Base-by-base conservation (phyloP, 2,888 invertebrate species). In the Acronicta aceris region DNA sequence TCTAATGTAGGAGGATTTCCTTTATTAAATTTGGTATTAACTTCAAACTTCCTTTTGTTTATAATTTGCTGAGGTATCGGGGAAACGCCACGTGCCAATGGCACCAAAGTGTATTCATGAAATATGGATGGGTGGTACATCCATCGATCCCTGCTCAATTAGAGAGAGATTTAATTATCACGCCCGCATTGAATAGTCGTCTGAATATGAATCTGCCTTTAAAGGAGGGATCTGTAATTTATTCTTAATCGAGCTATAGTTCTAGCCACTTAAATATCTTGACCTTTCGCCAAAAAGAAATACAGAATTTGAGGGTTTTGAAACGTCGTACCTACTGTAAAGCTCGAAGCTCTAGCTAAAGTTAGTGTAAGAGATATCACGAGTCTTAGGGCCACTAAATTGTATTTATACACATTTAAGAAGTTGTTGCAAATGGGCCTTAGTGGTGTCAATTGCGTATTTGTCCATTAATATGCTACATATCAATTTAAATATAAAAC, bases 141-240 rank as follows among this genome's bases (percentile, higher is more conserved):
- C 70, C 69, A 76, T 79, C 81, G 79, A 82, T 78, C 74, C 78
- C 59, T 56, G 69, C 76, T 81, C 82, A 86, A 88, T 88, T 86
- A 86, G 71, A 78, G 57, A 48, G 72, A 80, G 81, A 86, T 88
- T 87, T 84, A 85, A 89, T 88, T 88, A 89, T 82, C 68, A 63
- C 76, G 60, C 74, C 78, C 80, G 65, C 76, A 82, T 81, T 76
- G 75, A 79, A 71, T 71, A 65, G 72, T 65, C 71, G 53, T 69
- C 51, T 52, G 40, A 61, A 68, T 76, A 64, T 70, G 65, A 73
- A 72, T 71, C 72, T 67, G 59, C 71, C 74, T 74, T 75, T 73
- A 70, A 59, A 41, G 33, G 57, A 70, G 70, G 56, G 41, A 63
- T 54, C 63, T 67, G 66, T 74, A 70, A 75, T 76, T 78, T 76